Conservation (phyloP, 2,888 invertebrate genomes). For the Drosophila yooni region DNA sequence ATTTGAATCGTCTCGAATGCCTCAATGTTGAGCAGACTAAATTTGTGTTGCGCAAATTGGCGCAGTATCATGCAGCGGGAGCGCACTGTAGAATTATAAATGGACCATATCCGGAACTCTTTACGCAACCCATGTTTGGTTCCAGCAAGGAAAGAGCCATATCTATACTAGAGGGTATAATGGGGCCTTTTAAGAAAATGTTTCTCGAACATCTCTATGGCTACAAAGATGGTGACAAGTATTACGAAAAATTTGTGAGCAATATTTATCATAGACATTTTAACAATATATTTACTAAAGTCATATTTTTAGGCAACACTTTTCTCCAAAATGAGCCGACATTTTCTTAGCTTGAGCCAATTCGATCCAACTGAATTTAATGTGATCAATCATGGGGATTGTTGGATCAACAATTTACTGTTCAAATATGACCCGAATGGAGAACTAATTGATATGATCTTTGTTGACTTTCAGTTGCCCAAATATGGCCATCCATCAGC, state of each 20-base stretch:
- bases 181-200: conserved; percentile 39
- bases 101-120: conserved; percentile 64
- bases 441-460: conserved; percentile 66
- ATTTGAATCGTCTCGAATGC: conserved; percentile 77
- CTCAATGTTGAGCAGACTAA: conserved; percentile 78
- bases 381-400: conserved; percentile 82
- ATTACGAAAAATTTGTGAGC: conserved; percentile 70
- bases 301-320: conserved; percentile 49
- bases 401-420: conserved; percentile 81
- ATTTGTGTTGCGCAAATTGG: conserved; percentile 75
- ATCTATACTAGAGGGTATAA: conserved; percentile 50
- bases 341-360: conserved; percentile 38
- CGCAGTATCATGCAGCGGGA: conserved; percentile 83
- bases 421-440: conserved; percentile 71
- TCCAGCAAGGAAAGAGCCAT: conserved; percentile 35
- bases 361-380: conserved; percentile 69
- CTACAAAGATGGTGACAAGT: conserved; percentile 56
- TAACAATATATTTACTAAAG: background rate
- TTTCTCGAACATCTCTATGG: conserved; percentile 50
- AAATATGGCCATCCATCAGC: conserved; percentile 77
- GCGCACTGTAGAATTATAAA: conserved; percentile 63
- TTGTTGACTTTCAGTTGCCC: conserved; percentile 81
- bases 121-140: conserved; percentile 49
- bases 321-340: conserved; percentile 51
- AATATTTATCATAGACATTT: background rate